A percentile compares a stretch with the other conserved stretches of the same genome.
These are phyloP conservation scores for Micrasema longulum DNA, from an alignment of 1,140 invertebrate species.

Conservation along the genomic window DNA sequence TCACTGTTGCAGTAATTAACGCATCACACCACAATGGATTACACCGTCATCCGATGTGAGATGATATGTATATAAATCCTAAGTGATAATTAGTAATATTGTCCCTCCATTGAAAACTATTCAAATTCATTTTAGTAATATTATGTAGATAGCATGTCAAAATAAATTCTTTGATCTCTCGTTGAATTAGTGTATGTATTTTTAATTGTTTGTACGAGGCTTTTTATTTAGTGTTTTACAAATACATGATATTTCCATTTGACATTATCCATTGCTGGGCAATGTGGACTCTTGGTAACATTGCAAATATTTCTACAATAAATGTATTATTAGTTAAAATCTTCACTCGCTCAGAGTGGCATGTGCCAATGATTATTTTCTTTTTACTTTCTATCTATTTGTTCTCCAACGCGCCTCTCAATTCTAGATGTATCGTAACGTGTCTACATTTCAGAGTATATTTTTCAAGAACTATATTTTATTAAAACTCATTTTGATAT, in stretches of 20 bases:
- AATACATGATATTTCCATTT: not conserved
- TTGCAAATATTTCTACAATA: conserved; percentile 2
- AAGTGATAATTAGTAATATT: conserved; percentile 16
- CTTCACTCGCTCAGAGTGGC: conserved; percentile 21
- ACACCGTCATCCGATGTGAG: too few species aligned
- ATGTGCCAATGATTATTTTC: conserved; percentile 37
- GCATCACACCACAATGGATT: not conserved
- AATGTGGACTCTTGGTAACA: not conserved
- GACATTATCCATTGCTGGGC: conserved; percentile 1
- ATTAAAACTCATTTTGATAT: conserved; percentile 33
- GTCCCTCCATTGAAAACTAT: conserved; percentile 37
- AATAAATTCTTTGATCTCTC: conserved; percentile 41
- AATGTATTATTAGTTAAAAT: conserved; percentile 9
- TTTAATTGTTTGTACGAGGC: conserved; percentile 21
- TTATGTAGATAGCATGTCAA: conserved; percentile 37
- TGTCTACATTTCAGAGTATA: conserved; percentile 43
- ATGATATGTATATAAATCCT: not conserved
- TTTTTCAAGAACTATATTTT: conserved; percentile 38
- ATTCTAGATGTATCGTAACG: conserved; percentile 4
- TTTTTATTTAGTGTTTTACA: conserved; percentile 30
- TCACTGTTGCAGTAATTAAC: not conserved
- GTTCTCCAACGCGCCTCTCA: conserved; percentile 4
- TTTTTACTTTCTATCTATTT: conserved; percentile 19
- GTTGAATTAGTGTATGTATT: conserved; percentile 29
- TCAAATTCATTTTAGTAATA: conserved; percentile 41